Percentiles rank a stretch among this genome's conserved stretches.
phyloP scores from a whole-genome alignment of 2,797 vertebrate species.

The Columba guinea region DNA sequence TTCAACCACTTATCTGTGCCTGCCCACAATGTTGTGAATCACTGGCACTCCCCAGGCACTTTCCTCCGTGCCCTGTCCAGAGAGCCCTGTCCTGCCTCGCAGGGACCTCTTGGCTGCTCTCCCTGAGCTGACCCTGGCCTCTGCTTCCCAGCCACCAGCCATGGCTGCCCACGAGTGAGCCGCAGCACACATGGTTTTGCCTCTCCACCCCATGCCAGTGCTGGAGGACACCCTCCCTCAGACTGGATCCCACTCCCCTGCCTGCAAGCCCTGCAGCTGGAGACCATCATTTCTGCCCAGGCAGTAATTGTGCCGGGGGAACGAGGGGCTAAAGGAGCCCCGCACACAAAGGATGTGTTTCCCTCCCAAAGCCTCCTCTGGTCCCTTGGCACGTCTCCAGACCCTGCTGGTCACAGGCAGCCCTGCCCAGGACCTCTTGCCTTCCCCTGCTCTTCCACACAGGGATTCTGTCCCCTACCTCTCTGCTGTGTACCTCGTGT shows the following conservation, averaged over 20 bases:
- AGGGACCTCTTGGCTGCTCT: background rate
- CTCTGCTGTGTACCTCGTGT: background rate
- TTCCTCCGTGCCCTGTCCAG: background rate
- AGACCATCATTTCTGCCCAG: background rate
- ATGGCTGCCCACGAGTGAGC: background rate
- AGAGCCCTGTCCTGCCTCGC: background rate
- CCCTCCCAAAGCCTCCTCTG: background rate
- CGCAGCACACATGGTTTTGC: rapidly evolving
- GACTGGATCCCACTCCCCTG: background rate
- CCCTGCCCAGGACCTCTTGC: background rate
- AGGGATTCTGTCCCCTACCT: background rate
- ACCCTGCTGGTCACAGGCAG: background rate
- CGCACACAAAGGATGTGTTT: background rate
- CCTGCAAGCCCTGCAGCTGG: background rate
- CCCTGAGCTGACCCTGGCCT: background rate
- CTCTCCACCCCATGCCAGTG: background rate
- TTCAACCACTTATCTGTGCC: slow-evolving; percentile 68
- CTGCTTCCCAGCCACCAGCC: background rate
- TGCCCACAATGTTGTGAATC: background rate
- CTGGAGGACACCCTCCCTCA: background rate
- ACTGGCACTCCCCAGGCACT: background rate
- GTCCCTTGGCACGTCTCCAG: background rate
- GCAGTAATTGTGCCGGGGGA: background rate
- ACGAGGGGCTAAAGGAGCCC: background rate
- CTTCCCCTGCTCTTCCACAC: background rate